A percentile compares a stretch with the other conserved stretches of the same genome.
Evolutionary conservation across 2,888 invertebrate species (phyloP).

Genomic region (Cryptocephalus moraei): DNA sequence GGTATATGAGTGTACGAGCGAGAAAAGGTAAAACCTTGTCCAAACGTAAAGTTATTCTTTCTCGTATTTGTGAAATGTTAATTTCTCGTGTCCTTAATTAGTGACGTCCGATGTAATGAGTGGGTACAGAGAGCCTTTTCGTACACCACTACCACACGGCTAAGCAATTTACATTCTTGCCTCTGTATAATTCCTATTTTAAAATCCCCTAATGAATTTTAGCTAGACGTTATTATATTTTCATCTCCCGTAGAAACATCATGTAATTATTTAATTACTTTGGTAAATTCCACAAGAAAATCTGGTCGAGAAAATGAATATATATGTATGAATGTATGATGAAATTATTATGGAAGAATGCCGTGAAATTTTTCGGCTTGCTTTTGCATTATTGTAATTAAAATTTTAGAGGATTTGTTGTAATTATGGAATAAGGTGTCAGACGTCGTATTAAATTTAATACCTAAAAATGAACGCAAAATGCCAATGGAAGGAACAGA

Average conservation of each 20-base stretch:
- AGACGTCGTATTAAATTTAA: no score
- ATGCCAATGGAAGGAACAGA: no score
- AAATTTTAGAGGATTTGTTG: conserved; percentile 3
- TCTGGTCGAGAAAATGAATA: conserved; percentile 15
- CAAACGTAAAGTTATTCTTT: background rate
- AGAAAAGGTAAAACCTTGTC: no score
- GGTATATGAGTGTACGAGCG: no score
- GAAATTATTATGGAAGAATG: conserved; percentile 8
- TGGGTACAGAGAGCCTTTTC: conserved; percentile 8
- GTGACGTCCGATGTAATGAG: conserved; percentile 19
- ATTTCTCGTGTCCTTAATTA: conserved; percentile 11
- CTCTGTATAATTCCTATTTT: conserved; percentile 27
- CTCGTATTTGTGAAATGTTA: background rate
- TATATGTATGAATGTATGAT: conserved; percentile 7
- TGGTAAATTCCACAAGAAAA: conserved; percentile 19
- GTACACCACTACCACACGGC: conserved; percentile 1
- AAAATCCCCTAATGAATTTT: conserved; percentile 28
- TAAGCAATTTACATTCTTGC: conserved; percentile 15
- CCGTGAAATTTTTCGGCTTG: conserved; percentile 9
- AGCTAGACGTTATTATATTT: conserved; percentile 21
- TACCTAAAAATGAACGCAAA: no score
- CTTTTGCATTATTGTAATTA: conserved; percentile 11
- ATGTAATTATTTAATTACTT: conserved; percentile 20
- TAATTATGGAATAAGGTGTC: no score
- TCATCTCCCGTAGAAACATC: conserved; percentile 15